A percentile compares a stretch with the other conserved stretches of the same genome.
phyloP scores from a whole-genome alignment of 2,888 invertebrate genomes.

The Podabrus alpinus region DNA sequence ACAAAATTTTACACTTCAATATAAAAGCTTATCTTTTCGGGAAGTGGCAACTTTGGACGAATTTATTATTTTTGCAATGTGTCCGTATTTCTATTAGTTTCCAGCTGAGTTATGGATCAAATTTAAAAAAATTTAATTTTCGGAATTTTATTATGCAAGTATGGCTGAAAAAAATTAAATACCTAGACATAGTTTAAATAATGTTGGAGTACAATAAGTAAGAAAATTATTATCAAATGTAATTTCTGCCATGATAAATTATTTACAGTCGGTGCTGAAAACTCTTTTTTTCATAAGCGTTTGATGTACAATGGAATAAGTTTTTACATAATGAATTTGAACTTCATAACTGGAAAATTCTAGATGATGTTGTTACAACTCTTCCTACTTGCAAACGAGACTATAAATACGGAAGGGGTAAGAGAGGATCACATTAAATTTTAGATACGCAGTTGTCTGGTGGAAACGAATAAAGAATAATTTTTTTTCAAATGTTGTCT shows the following conservation, averaged over 20 bases:
- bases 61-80: conserved; percentile 14
- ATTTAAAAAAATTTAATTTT: conserved; percentile 17
- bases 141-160: background rate
- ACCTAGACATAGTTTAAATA: too few species aligned
- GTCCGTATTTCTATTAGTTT: background rate
- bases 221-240: too few species aligned
- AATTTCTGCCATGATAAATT: too few species aligned
- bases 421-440: background rate
- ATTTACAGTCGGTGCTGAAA: too few species aligned
- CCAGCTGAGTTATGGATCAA: conserved; percentile 12
- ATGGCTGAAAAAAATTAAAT: too few species aligned
- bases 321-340: background rate
- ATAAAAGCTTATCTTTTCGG: conserved; percentile 18
- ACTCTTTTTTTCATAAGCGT: background rate
- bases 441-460: background rate
- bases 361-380: background rate
- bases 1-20: background rate
- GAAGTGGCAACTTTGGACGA: conserved; percentile 14
- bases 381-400: background rate
- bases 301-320: too few species aligned
- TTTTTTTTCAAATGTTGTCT: background rate
- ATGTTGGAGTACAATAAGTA: too few species aligned
- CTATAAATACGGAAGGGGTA: background rate
- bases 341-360: background rate
- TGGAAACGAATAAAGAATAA: background rate